Conservation (phyloP, 2,888 invertebrate genomes). For the Keiferia lycopersicella region DNA sequence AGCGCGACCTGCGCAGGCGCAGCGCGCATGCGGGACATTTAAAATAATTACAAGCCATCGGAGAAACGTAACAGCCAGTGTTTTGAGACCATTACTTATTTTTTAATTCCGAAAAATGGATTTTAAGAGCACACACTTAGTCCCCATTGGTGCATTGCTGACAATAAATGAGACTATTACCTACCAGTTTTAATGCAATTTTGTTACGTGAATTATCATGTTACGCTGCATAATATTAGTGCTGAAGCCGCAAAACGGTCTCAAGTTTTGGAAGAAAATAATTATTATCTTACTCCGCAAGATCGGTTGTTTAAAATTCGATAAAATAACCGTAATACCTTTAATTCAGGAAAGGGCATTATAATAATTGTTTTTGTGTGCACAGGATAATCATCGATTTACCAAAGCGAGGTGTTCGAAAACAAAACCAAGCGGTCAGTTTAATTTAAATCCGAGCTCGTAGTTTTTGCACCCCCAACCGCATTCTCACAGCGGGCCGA, state of each 20-base stretch:
- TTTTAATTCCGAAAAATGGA: conserved; percentile 76
- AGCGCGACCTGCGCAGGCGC: conserved; percentile 41
- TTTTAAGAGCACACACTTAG: conserved; percentile 72
- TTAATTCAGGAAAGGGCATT: neutral
- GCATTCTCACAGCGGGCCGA: conserved; percentile 79
- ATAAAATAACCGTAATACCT: neutral
- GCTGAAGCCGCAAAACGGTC: conserved; percentile 22
- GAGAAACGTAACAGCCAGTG: conserved; percentile 77
- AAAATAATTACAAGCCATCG: conserved; percentile 81
- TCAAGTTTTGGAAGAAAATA: conserved; percentile 22
- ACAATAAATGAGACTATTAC: conserved; percentile 65
- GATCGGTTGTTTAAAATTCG: conserved; percentile 1
- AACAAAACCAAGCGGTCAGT: conserved; percentile 72
- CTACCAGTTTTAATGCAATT: conserved; percentile 59
- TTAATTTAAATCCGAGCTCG: conserved; percentile 74
- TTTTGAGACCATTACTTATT: conserved; percentile 81
- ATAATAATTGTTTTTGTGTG: conserved; percentile 1
- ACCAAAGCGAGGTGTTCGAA: conserved; percentile 51
- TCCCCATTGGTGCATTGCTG: conserved; percentile 61
- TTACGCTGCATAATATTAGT: conserved; percentile 46
- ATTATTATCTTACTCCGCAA: neutral
- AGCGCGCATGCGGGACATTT: conserved; percentile 55
- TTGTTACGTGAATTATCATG: conserved; percentile 48
- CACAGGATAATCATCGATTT: conserved; percentile 24
- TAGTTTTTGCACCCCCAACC: conserved; percentile 81